These are phyloP conservation scores for Bombus sibiricus DNA, from an alignment of 1,140 invertebrate species.

Conservation along the genomic window DNA sequence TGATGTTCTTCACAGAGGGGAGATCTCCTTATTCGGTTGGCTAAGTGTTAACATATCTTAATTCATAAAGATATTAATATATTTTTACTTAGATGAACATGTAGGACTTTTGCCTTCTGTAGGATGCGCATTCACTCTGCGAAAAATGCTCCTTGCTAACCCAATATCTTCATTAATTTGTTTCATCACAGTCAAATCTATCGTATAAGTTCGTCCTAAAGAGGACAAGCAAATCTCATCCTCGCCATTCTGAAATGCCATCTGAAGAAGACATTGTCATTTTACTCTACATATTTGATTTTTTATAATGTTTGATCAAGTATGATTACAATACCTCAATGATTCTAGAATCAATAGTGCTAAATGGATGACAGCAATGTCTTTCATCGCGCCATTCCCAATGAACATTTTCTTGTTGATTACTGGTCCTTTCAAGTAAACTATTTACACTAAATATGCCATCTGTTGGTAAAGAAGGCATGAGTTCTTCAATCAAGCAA, in stretches of 20 bases:
- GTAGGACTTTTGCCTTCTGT: slow-evolving; percentile 80
- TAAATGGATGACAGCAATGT: slow-evolving; percentile 89
- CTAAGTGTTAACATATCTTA: no score
- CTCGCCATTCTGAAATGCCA: slow-evolving; percentile 95
- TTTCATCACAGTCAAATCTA: slow-evolving; percentile 98
- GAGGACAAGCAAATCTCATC: slow-evolving; percentile 97
- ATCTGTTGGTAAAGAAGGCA: slow-evolving; percentile 96
- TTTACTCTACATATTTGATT: neutral
- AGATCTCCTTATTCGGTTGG: no score
- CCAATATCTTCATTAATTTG: slow-evolving; percentile 99
- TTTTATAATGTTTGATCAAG: neutral
- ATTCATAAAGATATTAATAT: neutral
- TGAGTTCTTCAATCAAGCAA: slow-evolving; percentile 96
- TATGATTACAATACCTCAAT: slow-evolving; percentile 87
- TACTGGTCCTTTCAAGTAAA: slow-evolving; percentile 89
- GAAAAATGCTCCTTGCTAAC: slow-evolving; percentile 94
- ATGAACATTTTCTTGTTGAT: slow-evolving; percentile 90
- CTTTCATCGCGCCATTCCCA: slow-evolving; percentile 98
- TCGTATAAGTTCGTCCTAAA: slow-evolving; percentile 95
- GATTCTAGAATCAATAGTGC: slow-evolving; percentile 88
- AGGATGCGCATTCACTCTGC: slow-evolving; percentile 84
- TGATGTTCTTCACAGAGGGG: no score
- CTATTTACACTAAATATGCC: slow-evolving; percentile 97
- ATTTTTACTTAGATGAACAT: slow-evolving; percentile 75
- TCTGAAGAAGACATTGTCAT: slow-evolving; percentile 83